Percentiles rank a stretch among this genome's conserved stretches.
phyloP scores from a whole-genome alignment of 2,797 vertebrate species.

The Lepus townsendii region DNA sequence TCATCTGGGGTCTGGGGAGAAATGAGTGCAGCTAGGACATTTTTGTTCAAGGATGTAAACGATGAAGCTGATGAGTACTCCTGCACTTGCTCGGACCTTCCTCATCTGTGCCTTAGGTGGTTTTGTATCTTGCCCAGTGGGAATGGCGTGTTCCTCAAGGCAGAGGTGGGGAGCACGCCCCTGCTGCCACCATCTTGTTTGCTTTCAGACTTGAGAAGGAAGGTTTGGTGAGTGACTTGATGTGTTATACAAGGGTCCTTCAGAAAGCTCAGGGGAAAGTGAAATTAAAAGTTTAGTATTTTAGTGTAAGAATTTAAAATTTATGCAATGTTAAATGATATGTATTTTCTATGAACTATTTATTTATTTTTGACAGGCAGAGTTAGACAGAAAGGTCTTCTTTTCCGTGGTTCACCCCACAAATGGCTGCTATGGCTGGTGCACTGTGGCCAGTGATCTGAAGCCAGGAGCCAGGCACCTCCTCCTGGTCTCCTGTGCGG shows the following conservation, averaged over 20 bases:
- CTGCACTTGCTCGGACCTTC: not conserved
- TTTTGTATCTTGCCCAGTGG: not conserved
- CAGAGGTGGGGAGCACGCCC: rapidly evolving
- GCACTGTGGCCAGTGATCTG: no score
- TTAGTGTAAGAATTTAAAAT: no score
- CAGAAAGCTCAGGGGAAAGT: no score
- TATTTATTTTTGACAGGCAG: no score
- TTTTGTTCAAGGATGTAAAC: conserved; percentile 34
- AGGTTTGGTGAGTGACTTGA: not conserved
- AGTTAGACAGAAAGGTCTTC: no score
- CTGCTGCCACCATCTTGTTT: not conserved
- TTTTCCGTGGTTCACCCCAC: no score
- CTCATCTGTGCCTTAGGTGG: not conserved
- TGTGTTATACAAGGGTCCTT: not conserved
- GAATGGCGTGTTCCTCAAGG: not conserved
- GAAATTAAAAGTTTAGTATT: no score
- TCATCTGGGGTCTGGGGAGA: conserved; percentile 22
- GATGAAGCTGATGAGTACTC: not conserved
- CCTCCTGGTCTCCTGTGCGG: no score
- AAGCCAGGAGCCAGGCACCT: no score
- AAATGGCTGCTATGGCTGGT: no score
- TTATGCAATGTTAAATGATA: no score
- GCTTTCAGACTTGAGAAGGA: conserved; percentile 54
- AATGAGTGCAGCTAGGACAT: conserved; percentile 4
- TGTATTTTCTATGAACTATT: no score